Evolutionary conservation across 2,113 vertebrate species (phyloP), one percentile per base, ranked within the genome.

Genomic region (Ceratotherium simum): DNA sequence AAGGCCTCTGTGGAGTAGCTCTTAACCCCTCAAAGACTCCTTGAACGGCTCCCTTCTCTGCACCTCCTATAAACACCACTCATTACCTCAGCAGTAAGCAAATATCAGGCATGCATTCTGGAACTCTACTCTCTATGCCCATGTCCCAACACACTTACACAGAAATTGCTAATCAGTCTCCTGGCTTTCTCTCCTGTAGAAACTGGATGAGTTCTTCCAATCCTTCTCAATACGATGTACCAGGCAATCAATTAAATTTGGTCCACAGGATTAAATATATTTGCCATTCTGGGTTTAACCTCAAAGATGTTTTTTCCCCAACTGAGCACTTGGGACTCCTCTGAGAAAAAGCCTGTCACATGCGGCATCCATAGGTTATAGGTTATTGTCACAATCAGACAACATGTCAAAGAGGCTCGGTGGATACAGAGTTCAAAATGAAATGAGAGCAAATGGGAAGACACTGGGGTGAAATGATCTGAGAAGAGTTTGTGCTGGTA

Each of bases 391-490:
- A 94, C 65, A 80, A 76, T 31, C 13, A n/a, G 54, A 36, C 56
- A 86, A 8, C 64, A 76, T 82, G 90, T 92, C 72, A 72, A 42
- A 76, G 65, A 42, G 60, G 56, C 62, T 92, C 87, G 76, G 67
- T 67, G 54, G 89, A 84, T 29, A 36, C 14, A 56, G 58, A 79
- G 67, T 60, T 90, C n/a, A 90, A 92, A 95, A 56, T n/a, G 73
- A 96, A 98, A 96, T n/a, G 90, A 97, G 94, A 96, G 54, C 12
- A 39, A 73, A 25, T 69, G 69, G 65, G 73, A 83, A 79, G 60
- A 94, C 31, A 0, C 0, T 65, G 23, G 0, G 17, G 0, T 4
- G 72, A 81, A 90, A 79, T 80, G 1, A 1, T 73, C 92, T 36
- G 94, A 92, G 82, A 86, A 42, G 72, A 31, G 12, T 73, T 60